These are phyloP conservation scores for Schizotus pectinicornis DNA, from an alignment of 2,888 invertebrate species.

Conservation along the genomic window DNA sequence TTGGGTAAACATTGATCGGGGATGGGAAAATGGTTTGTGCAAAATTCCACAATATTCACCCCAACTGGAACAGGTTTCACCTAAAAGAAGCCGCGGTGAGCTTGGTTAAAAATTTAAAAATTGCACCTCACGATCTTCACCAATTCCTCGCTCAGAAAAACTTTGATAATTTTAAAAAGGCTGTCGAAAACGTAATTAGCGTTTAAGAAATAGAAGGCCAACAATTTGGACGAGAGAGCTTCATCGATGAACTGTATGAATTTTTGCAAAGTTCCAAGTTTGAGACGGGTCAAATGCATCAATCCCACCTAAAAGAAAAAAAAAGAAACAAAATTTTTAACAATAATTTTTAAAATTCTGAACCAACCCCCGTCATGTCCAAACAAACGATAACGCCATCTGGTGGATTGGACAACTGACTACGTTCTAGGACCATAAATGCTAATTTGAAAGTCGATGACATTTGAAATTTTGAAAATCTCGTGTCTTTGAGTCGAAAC, in stretches of 20 bases:
- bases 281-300: too few relatives aligned
- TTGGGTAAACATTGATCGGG: conserved; percentile 55
- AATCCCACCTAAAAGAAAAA: too few relatives aligned
- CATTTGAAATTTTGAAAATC: neutral
- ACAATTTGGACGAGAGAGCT: too few relatives aligned
- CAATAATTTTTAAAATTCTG: too few relatives aligned
- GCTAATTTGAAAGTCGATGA: too few relatives aligned
- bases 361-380: neutral
- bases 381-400: neutral
- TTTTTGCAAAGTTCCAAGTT: too few relatives aligned
- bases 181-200: too few relatives aligned
- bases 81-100: conserved; percentile 57
- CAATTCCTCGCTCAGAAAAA: conserved; percentile 25
- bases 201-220: too few relatives aligned
- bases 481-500: neutral
- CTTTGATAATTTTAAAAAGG: conserved; percentile 41
- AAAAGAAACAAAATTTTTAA: too few relatives aligned
- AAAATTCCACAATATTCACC: conserved; percentile 62
- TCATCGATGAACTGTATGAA: too few relatives aligned
- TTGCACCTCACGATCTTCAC: too few relatives aligned
- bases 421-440: neutral
- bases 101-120: too few relatives aligned
- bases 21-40: conserved; percentile 61
- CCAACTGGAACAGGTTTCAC: conserved; percentile 66
- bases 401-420: neutral